Conservation (phyloP, 2,888 invertebrate species). For the Himalopsyche japonica region DNA sequence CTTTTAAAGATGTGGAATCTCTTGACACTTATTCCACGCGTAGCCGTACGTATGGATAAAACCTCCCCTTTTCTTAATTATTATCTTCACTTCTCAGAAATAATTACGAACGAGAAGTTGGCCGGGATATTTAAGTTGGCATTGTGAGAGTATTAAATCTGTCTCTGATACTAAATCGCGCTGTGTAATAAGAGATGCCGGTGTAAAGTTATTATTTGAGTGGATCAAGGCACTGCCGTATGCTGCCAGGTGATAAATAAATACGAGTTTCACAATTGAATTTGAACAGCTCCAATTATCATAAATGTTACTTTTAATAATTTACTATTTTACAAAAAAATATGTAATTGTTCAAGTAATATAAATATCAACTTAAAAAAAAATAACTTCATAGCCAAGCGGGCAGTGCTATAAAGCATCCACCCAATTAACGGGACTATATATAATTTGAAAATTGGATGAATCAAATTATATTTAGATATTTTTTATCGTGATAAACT, state of each 20-base stretch:
- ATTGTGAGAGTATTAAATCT: constrained; percentile 29
- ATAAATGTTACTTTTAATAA: neutral
- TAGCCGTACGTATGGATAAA: neutral
- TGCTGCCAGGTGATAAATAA: neutral
- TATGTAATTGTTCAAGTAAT: too few species aligned
- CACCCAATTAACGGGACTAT: too few species aligned
- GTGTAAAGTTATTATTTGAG: constrained; percentile 24
- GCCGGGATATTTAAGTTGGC: constrained; percentile 27
- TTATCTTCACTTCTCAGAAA: constrained; percentile 25
- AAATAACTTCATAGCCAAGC: too few species aligned
- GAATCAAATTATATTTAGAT: too few species aligned
- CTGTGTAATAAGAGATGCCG: constrained; percentile 29
- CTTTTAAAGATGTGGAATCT: neutral
- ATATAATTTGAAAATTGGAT: too few species aligned
- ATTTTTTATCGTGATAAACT: too few species aligned
- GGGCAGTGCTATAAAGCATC: too few species aligned
- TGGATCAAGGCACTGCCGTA: neutral
- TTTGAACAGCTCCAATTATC: neutral
- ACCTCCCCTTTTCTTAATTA: constrained; percentile 26
- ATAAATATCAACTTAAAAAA: too few species aligned
- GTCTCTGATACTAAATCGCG: constrained; percentile 28
- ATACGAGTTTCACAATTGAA: neutral
- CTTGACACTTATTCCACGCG: neutral
- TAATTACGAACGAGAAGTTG: constrained; percentile 21
- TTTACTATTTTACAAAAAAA: too few species aligned